Conservation (phyloP, 2,888 invertebrate genomes). For the Andrena fulva region DNA sequence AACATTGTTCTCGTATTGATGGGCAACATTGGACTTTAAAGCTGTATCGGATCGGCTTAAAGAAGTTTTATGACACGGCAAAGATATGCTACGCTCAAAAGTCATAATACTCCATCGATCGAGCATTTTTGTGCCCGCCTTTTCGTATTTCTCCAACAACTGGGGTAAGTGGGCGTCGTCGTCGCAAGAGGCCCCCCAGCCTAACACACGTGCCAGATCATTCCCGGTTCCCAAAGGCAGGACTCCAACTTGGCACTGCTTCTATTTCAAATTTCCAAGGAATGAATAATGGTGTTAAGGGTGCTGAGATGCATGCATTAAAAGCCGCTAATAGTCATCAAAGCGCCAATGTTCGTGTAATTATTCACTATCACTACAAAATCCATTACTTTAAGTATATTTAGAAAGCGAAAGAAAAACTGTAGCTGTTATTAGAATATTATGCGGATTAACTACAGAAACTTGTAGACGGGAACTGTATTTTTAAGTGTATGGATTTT, state of each 20-base stretch:
- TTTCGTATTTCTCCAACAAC: constrained; percentile 96
- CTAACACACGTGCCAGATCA: constrained; percentile 96
- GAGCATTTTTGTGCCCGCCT: constrained; percentile 98
- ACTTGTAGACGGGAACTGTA: constrained; percentile 4
- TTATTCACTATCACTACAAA: not conserved
- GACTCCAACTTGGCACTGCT: constrained; percentile 97
- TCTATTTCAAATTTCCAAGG: constrained; percentile 85
- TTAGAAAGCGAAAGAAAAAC: not conserved
- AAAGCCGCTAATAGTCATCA: not conserved
- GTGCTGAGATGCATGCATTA: not conserved
- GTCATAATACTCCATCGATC: constrained; percentile 99
- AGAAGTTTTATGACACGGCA: constrained; percentile 86
- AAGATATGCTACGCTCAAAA: constrained; percentile 91
- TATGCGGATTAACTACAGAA: constrained; percentile 8
- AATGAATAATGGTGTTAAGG: constrained; percentile 56
- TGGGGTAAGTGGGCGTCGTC: constrained; percentile 97
- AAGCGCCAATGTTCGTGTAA: constrained; percentile 9
- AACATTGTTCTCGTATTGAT: constrained; percentile 90
- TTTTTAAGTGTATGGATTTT: constrained; percentile 17
- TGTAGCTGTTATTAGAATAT: not conserved
- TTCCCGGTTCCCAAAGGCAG: constrained; percentile 98
- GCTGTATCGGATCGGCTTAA: constrained; percentile 86
- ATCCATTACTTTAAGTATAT: not conserved
- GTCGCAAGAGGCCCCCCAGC: constrained; percentile 98
- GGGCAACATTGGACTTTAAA: constrained; percentile 87